phyloP scores from a whole-genome alignment of 2,888 invertebrate species.

The Xestia sexstrigata region DNA sequence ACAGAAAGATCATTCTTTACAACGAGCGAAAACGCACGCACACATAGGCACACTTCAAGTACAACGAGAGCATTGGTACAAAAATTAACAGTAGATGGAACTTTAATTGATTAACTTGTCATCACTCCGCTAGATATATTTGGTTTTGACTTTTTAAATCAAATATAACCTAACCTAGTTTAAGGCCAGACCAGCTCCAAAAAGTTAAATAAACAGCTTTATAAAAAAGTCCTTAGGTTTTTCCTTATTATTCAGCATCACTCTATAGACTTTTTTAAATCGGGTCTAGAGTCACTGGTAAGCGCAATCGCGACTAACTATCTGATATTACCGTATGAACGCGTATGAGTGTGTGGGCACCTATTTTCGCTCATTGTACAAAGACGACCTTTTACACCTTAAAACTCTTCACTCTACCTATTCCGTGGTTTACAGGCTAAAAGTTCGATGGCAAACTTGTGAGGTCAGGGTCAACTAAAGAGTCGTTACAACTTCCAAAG shows the following conservation, averaged over 20 bases:
- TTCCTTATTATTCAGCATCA: not conserved
- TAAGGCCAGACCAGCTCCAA: not conserved
- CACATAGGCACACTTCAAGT: too few species aligned
- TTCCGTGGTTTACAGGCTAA: not conserved
- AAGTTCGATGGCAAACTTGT: slow-evolving; percentile 28
- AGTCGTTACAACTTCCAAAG: slow-evolving; percentile 46
- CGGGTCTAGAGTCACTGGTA: not conserved
- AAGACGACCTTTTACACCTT: not conserved
- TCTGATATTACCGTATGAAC: not conserved
- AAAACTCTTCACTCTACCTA: not conserved
- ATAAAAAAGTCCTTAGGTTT: too few species aligned
- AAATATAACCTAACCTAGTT: not conserved
- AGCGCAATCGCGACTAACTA: not conserved
- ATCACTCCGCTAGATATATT: too few species aligned
- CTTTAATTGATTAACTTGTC: not conserved
- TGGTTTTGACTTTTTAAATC: too few species aligned
- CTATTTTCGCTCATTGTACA: not conserved
- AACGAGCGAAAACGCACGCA: not conserved
- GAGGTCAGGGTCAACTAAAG: slow-evolving; percentile 49
- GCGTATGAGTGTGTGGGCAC: not conserved
- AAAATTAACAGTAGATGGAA: not conserved
- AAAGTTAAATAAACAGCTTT: too few species aligned
- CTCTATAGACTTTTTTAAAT: not conserved
- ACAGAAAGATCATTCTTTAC: not conserved
- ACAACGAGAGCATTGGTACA: not conserved